A percentile compares a stretch with the other conserved stretches of the same genome.
These are phyloP conservation scores for Amyelois transitella DNA, from an alignment of 1,140 invertebrate species.

Conservation along the genomic window DNA sequence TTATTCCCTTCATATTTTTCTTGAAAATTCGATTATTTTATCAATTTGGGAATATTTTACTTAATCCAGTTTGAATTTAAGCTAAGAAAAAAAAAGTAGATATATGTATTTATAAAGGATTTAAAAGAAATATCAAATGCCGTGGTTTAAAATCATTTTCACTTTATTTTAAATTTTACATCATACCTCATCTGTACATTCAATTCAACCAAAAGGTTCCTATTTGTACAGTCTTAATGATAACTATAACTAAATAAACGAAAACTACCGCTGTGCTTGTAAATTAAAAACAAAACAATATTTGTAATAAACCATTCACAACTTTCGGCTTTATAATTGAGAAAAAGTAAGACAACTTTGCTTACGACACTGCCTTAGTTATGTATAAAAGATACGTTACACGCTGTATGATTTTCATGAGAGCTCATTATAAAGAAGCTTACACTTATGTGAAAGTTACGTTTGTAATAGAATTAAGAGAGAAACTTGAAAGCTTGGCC, in stretches of 20 bases:
- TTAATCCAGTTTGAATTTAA: too few species aligned
- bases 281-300: background rate
- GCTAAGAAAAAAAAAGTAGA: too few species aligned
- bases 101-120: too few species aligned
- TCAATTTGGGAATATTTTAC: too few species aligned
- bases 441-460: slow-evolving; percentile 18
- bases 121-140: background rate
- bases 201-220: background rate
- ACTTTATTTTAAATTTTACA: background rate
- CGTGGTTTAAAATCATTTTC: background rate
- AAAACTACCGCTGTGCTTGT: background rate
- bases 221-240: background rate
- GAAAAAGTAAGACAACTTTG: background rate
- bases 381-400: slow-evolving; percentile 11
- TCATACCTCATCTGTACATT: background rate
- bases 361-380: background rate
- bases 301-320: background rate
- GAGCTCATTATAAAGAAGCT: slow-evolving; percentile 15
- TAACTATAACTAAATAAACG: background rate
- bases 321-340: background rate
- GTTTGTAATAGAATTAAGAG: slow-evolving; percentile 21
- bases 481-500: slow-evolving; percentile 36
- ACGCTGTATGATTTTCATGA: slow-evolving; percentile 13
- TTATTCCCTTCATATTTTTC: too few species aligned
- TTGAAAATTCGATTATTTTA: background rate